A percentile compares a stretch with the other conserved stretches of the same genome.
phyloP scores from a whole-genome alignment of 64 coral and sea anemone genomes.

The Acropora yongei region DNA sequence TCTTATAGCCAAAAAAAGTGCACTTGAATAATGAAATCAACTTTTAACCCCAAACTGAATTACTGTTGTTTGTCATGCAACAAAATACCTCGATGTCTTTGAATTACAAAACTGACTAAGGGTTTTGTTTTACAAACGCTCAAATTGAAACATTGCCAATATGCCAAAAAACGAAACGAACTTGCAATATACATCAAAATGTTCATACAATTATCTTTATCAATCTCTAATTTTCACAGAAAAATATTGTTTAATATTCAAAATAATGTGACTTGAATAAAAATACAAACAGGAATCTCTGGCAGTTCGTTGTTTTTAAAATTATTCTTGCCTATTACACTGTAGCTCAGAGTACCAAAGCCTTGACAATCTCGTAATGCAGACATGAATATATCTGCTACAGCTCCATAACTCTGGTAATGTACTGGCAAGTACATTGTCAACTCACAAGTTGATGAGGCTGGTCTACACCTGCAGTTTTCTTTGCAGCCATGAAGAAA shows the following conservation, averaged over 20 bases:
- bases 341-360: constrained; percentile 50
- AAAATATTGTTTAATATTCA: background rate
- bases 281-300: background rate
- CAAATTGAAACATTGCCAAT: background rate
- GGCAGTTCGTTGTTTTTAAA: background rate
- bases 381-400: constrained; percentile 43
- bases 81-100: background rate
- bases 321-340: background rate
- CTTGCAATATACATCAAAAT: background rate
- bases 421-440: constrained; percentile 54
- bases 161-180: background rate
- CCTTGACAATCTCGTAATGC: constrained; percentile 46
- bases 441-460: constrained; percentile 61
- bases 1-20: background rate
- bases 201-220: background rate
- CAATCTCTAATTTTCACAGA: background rate
- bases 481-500: constrained; percentile 46
- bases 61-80: background rate
- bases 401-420: constrained; percentile 32
- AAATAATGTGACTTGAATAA: background rate
- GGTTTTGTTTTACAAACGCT: background rate
- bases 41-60: background rate
- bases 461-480: constrained; percentile 46
- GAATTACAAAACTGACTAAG: background rate
- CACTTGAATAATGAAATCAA: background rate